These are phyloP conservation scores for Neoarius graeffei DNA, from an alignment of 2,113 vertebrate genomes.

Conservation along the genomic window DNA sequence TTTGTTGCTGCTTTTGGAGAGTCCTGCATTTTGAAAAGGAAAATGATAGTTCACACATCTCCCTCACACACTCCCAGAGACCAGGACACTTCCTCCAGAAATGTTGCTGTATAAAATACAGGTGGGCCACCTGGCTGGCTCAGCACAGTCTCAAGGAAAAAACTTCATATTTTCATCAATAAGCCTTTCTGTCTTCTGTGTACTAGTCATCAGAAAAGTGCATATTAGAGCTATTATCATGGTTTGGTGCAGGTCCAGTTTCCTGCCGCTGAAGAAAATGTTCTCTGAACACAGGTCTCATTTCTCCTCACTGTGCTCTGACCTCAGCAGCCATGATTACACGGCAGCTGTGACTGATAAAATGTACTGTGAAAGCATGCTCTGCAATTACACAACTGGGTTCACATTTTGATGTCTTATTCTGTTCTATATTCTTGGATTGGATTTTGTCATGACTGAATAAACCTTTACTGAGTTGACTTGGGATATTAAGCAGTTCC, in stretches of 20 bases:
- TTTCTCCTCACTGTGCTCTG: slow-evolving; percentile 35
- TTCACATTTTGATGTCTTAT: slow-evolving; percentile 35
- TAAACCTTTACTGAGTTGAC: slow-evolving; percentile 25
- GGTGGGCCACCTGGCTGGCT: slow-evolving; percentile 45
- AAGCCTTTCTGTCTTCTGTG: slow-evolving; percentile 44
- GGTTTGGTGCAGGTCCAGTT: slow-evolving; percentile 50
- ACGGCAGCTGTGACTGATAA: slow-evolving; percentile 52
- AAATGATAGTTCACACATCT: slow-evolving; percentile 38
- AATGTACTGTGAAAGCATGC: slow-evolving; percentile 40
- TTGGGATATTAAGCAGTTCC: slow-evolving; percentile 20
- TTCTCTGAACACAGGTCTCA: slow-evolving; percentile 29
- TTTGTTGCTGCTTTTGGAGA: slow-evolving; percentile 49
- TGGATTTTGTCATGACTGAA: slow-evolving; percentile 36
- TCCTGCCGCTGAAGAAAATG: slow-evolving; percentile 39
- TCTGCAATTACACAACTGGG: slow-evolving; percentile 38
- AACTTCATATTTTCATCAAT: slow-evolving; percentile 50
- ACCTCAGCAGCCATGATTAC: slow-evolving; percentile 30
- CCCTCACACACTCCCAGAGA: slow-evolving; percentile 7
- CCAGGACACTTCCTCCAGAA: slow-evolving; percentile 38
- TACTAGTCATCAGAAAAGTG: slow-evolving; percentile 43
- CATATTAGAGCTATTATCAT: slow-evolving; percentile 47
- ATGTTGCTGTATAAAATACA: slow-evolving; percentile 20
- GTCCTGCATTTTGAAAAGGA: slow-evolving; percentile 46
- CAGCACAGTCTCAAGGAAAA: slow-evolving; percentile 32
- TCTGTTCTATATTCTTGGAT: slow-evolving; percentile 14